A percentile compares a stretch with the other conserved stretches of the same genome.
These are phyloP conservation scores for Pharmacophagus antenor DNA, from an alignment of 2,888 invertebrate genomes.

Conservation along the genomic window DNA sequence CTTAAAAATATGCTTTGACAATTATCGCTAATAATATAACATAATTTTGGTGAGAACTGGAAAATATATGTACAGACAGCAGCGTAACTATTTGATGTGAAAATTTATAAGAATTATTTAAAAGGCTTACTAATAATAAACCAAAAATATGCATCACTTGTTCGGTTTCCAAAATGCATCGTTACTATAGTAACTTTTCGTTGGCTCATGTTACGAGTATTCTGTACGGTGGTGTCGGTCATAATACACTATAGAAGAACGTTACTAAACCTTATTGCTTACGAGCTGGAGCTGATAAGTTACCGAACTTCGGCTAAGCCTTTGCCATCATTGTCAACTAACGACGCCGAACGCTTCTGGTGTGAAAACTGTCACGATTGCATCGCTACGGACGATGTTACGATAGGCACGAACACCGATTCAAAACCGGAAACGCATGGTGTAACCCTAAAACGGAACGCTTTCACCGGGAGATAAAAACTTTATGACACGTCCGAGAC, in stretches of 20 bases:
- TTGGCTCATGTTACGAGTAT: too few relatives aligned
- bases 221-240: too few relatives aligned
- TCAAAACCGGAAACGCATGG: slow-evolving; percentile 42
- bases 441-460: slow-evolving; percentile 35
- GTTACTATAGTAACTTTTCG: too few relatives aligned
- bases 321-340: neutral
- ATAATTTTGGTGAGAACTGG: too few relatives aligned
- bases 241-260: neutral
- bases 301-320: neutral
- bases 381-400: slow-evolving; percentile 43
- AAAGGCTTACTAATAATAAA: too few relatives aligned
- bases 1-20: too few relatives aligned
- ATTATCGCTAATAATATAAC: too few relatives aligned
- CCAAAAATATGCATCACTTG: too few relatives aligned
- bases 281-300: neutral
- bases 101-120: too few relatives aligned
- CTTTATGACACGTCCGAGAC: slow-evolving; percentile 46
- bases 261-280: neutral
- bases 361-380: slow-evolving; percentile 48
- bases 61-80: too few relatives aligned
- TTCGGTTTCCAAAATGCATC: too few relatives aligned
- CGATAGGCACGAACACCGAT: slow-evolving; percentile 39
- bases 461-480: slow-evolving; percentile 63
- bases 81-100: too few relatives aligned
- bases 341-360: slow-evolving; percentile 33